phyloP scores from a whole-genome alignment of 30 jellyfish, hydroid and myxozoan species.

The Pelagia noctiluca region DNA sequence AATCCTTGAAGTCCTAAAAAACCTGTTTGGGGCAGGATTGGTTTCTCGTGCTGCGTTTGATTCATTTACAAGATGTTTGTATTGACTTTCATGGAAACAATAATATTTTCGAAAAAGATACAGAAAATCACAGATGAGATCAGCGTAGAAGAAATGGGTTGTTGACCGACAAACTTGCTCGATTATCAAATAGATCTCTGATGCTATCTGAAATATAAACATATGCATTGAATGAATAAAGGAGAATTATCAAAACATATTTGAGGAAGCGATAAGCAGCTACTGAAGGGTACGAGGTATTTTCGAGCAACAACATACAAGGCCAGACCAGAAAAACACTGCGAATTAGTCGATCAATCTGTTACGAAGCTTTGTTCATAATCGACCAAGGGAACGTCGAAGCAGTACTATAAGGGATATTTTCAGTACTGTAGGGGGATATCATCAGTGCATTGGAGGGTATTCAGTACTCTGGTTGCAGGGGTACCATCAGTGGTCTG shows the following conservation, averaged over 20 bases:
- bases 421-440: too few species aligned
- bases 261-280: background rate
- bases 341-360: too few species aligned
- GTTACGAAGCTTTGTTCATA: too few species aligned
- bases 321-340: too few species aligned
- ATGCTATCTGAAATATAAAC: constrained; percentile 47
- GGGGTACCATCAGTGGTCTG: too few species aligned
- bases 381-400: too few species aligned
- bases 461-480: too few species aligned
- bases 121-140: constrained; percentile 93
- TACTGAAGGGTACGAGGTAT: background rate
- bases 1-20: background rate
- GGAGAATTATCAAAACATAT: background rate
- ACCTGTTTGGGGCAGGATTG: background rate
- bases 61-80: too few species aligned
- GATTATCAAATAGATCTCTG: constrained; percentile 77
- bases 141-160: constrained; percentile 75
- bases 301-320: too few species aligned
- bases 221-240: background rate
- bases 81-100: too few species aligned
- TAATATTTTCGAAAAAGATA: constrained; percentile 72
- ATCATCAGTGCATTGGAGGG: too few species aligned
- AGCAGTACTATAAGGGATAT: too few species aligned
- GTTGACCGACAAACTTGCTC: constrained; percentile 85
- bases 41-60: background rate